These are phyloP conservation scores for Pyrrhosoma nymphula DNA, from an alignment of 2,888 invertebrate genomes.

Conservation along the genomic window DNA sequence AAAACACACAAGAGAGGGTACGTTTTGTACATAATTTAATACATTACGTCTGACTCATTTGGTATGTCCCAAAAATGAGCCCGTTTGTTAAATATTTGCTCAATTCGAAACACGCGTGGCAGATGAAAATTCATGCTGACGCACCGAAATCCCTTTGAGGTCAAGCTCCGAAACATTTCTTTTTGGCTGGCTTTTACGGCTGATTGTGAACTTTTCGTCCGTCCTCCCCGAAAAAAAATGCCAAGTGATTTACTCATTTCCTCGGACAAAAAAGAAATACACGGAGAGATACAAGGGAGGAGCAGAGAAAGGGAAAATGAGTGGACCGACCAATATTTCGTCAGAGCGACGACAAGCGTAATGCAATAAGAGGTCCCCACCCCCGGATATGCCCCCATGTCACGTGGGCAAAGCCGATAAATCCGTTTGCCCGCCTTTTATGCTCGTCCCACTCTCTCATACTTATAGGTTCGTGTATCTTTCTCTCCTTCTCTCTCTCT, in stretches of 20 bases:
- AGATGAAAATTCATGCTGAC: neutral
- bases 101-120: neutral
- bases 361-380: neutral
- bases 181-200: neutral
- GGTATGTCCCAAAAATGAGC: neutral
- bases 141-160: slow-evolving; percentile 2
- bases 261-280: neutral
- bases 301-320: too few relatives aligned
- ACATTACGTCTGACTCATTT: neutral
- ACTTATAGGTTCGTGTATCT: neutral
- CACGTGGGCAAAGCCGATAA: slow-evolving; percentile 1
- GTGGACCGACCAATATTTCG: neutral
- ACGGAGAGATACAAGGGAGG: too few relatives aligned
- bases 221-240: neutral
- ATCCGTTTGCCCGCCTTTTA: neutral
- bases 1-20: neutral
- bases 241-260: neutral
- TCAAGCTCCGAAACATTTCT: neutral
- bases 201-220: neutral
- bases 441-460: neutral
- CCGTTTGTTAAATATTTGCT: neutral
- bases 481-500: neutral
- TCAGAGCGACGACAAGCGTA: neutral
- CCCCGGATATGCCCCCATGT: neutral
- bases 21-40: neutral